Evolutionary conservation across 2,888 invertebrate species (phyloP), one percentile per base, ranked within the genome.

Genomic region (Spilarctia lutea): DNA sequence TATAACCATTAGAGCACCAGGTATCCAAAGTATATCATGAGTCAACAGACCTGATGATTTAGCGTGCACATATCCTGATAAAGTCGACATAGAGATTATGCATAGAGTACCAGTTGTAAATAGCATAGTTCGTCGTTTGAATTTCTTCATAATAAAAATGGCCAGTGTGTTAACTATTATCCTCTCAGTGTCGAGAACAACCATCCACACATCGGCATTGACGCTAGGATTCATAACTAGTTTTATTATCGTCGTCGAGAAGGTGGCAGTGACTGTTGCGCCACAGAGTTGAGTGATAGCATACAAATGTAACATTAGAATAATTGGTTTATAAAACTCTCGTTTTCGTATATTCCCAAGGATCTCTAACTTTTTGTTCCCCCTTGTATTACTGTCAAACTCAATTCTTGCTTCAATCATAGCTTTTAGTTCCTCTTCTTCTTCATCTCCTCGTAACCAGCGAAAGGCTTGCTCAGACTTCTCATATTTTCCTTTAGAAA

Each of bases 211-310:
- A 78, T 97, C 96, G 4, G 96, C 96, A 86, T 97, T 96, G 0
- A 96, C 95, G 2, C 91, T 89, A 0, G 96, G 94, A 0, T 97
- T 96, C 71, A 97, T 94, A 13, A 96, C 91, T 66, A 96, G 90
- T 10, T 91, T 89, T 76, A 97, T 95, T 52, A 97, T 96, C 52
- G 95, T 93, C 0, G 97, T 97, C 0, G 97, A 96, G 86, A 97
- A 97, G 7, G 97, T 96, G 0, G 96, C 96, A 81, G 97, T 96
- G 0, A 97, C 97, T 71, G 97, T 97, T 1, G 97, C 96, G 0
- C 97, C 97, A 1, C 97, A 96, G 75, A 97, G 96, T 82, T 97
- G 97, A 70, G 96, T 96, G 80, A 96, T 95, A 0, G 96, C 93
- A 80, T 97, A 97, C 30, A 97, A 96, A 2, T 96, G 94, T 67